These are phyloP conservation scores for Psittacus erithacus DNA, from an alignment of 2,113 vertebrate genomes.

Conservation along the genomic window DNA sequence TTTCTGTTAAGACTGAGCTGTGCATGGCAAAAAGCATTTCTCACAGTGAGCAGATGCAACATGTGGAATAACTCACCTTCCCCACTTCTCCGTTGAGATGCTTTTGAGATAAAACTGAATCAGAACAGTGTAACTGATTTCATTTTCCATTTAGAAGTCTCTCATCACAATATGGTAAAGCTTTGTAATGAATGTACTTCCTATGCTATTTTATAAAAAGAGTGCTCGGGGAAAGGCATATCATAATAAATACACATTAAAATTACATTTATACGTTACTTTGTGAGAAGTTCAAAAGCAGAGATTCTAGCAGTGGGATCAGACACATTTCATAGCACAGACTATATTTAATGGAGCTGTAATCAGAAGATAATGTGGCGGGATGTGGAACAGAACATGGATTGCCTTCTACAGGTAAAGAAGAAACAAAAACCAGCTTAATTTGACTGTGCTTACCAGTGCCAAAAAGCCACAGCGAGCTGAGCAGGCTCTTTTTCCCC, in stretches of 20 bases:
- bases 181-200: background rate
- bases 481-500: background rate
- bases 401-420: background rate
- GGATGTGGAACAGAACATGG: background rate
- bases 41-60: background rate
- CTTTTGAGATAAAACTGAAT: conserved; percentile 25
- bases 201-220: background rate
- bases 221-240: background rate
- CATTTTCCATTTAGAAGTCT: conserved; percentile 30
- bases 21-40: background rate
- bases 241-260: background rate
- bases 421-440: background rate
- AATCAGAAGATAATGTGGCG: background rate
- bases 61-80: conserved; percentile 1
- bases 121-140: background rate
- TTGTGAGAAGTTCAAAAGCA: background rate
- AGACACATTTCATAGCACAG: background rate
- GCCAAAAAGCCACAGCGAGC: background rate
- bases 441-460: background rate
- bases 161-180: background rate
- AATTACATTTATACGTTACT: background rate
- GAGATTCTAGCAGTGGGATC: background rate
- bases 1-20: background rate
- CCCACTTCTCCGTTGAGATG: background rate
- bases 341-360: background rate